Percentiles rank a stretch among this genome's conserved stretches.
phyloP scores from a whole-genome alignment of 2,888 invertebrate genomes.

The Cantharis rustica region DNA sequence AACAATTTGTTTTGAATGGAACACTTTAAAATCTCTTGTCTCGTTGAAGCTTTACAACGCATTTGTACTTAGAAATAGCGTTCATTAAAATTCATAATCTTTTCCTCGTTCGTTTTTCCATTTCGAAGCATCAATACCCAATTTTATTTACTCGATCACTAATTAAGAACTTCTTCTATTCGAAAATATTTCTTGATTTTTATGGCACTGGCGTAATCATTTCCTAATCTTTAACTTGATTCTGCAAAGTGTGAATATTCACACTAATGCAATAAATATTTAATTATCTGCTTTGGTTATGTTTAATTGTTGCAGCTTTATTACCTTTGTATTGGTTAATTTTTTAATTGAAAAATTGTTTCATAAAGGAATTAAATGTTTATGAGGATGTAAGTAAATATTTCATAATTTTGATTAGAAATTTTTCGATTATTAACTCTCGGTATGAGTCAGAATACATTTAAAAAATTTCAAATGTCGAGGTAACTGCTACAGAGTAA shows the following conservation, averaged over 20 bases:
- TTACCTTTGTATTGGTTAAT: not conserved
- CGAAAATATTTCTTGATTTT: not conserved
- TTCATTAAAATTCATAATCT: not conserved
- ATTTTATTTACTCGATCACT: not conserved
- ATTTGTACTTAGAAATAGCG: not conserved
- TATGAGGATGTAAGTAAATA: not conserved
- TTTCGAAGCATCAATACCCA: not conserved
- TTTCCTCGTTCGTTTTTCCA: not conserved
- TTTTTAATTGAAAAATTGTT: not conserved
- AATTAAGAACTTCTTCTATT: not conserved
- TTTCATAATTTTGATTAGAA: not conserved
- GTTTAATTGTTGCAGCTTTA: not conserved
- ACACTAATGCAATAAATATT: not conserved
- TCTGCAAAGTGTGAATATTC: not conserved
- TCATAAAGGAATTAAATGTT: not conserved
- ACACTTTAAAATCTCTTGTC: not conserved
- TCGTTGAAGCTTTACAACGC: not conserved
- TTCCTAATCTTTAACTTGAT: not conserved
- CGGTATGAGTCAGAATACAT: not conserved
- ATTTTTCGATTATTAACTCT: not conserved
- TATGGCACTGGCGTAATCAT: not conserved
- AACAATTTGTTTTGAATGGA: not conserved
- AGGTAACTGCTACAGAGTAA: not conserved
- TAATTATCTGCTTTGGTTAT: not conserved
- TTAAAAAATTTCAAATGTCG: not conserved